phyloP scores from a whole-genome alignment of 2,797 vertebrate species.

The Phoeniculus purpureus region DNA sequence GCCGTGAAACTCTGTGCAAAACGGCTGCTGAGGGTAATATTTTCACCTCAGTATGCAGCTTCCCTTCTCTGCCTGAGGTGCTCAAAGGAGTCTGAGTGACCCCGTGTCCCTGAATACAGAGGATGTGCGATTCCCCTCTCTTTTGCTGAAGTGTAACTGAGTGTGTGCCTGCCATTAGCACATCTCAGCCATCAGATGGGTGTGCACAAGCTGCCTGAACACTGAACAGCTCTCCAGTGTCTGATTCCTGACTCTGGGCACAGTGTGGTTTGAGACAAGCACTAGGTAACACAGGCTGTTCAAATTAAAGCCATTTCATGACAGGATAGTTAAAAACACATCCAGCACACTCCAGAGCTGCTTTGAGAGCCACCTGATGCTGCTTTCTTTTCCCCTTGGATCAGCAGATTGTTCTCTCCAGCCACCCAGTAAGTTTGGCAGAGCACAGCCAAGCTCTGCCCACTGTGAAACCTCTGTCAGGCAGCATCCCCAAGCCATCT shows the following conservation, averaged over 20 bases:
- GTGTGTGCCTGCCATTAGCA: not conserved
- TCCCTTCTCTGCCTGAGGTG: not conserved
- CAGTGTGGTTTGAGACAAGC: not conserved
- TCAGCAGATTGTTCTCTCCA: not conserved
- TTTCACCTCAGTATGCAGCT: not conserved
- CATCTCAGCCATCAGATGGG: not conserved
- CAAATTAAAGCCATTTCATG: not conserved
- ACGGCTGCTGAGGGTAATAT: not conserved
- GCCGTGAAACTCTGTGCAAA: not conserved
- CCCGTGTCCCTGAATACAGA: not conserved
- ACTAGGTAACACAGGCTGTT: not conserved
- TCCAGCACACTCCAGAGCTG: fast-evolving
- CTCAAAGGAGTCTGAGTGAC: not conserved
- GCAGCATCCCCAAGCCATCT: too few species aligned
- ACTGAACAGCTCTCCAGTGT: not conserved
- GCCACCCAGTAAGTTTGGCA: fast-evolving
- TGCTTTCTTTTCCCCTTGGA: not conserved
- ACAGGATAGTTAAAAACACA: fast-evolving
- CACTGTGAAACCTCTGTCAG: not conserved
- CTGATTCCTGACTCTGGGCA: not conserved
- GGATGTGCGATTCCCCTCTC: not conserved
- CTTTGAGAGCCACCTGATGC: not conserved
- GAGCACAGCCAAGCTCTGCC: not conserved
- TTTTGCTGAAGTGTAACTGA: not conserved
- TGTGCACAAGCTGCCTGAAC: not conserved